Percentiles rank a stretch among this genome's conserved stretches.
Conservation (phyloP, 2,797 vertebrate genomes). For the Taenioides sp. region DNA sequence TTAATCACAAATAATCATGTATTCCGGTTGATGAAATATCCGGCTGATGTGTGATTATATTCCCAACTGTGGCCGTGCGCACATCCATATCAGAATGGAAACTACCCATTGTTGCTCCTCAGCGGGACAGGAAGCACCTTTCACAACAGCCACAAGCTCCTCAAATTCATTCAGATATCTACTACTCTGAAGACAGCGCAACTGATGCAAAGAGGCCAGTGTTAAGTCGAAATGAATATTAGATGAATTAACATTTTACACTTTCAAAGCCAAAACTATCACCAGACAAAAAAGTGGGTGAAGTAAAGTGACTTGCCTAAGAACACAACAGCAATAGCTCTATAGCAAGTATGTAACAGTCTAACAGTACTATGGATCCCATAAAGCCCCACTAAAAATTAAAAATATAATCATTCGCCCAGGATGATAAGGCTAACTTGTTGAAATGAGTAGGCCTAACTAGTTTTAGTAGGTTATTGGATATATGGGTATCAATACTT, state of each 20-base stretch:
- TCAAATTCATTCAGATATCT: slow-evolving; percentile 49
- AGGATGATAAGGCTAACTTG: no score
- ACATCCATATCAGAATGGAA: slow-evolving; percentile 76
- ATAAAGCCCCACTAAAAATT: no score
- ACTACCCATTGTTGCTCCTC: slow-evolving; percentile 76
- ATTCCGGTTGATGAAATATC: slow-evolving; percentile 67
- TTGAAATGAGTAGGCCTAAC: no score
- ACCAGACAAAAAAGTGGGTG: not conserved
- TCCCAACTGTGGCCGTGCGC: slow-evolving; percentile 73
- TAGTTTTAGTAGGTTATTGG: no score
- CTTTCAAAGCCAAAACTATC: not conserved
- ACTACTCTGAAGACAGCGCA: slow-evolving; percentile 48
- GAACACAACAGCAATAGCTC: no score
- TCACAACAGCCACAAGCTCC: slow-evolving; percentile 67
- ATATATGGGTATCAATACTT: no score
- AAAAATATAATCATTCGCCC: no score
- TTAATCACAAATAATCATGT: slow-evolving; percentile 47
- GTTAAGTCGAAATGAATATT: not conserved
- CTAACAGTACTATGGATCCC: no score
- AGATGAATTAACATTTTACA: not conserved
- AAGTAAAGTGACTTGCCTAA: not conserved
- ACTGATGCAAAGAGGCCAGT: slow-evolving; percentile 17
- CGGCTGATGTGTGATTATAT: slow-evolving; percentile 65
- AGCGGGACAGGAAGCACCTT: slow-evolving; percentile 78
- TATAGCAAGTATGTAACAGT: no score